phyloP scores from a whole-genome alignment of 2,113 vertebrate species.

The Stigmatopora nigra region DNA sequence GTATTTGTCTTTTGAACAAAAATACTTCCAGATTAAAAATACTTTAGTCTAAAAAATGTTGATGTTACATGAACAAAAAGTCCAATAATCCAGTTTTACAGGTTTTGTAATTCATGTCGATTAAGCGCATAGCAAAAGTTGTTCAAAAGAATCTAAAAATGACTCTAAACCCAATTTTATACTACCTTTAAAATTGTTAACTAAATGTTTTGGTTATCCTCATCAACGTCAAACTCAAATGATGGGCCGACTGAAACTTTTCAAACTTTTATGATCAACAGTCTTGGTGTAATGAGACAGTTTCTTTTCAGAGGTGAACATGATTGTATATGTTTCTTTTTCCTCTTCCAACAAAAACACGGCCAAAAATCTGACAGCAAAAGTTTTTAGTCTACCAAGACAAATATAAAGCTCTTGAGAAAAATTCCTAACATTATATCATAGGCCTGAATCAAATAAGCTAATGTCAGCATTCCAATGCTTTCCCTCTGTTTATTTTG shows the following conservation, averaged over 20 bases:
- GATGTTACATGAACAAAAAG: no score
- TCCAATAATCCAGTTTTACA: no score
- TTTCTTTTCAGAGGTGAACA: slow-evolving; percentile 13
- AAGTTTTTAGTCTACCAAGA: slow-evolving; percentile 6
- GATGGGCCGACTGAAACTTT: slow-evolving; percentile 19
- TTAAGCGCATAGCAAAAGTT: no score
- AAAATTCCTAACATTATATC: neutral
- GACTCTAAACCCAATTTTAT: no score
- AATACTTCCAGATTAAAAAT: no score
- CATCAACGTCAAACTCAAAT: no score
- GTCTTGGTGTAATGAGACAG: slow-evolving; percentile 18
- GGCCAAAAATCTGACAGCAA: neutral
- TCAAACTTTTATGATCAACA: slow-evolving; percentile 41
- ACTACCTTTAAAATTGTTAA: neutral
- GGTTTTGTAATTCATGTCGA: no score
- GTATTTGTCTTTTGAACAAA: no score
- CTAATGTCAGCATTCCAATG: neutral
- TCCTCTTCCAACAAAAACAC: slow-evolving; percentile 11
- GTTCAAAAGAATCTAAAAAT: no score
- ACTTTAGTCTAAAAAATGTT: no score
- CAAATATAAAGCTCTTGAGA: neutral
- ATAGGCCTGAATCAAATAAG: neutral
- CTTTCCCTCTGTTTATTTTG: neutral
- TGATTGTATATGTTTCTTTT: slow-evolving; percentile 14
- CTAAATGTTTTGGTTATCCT: no score